Base-by-base conservation (phyloP, 2,113 vertebrate genomes). In the Oryzias curvinotus region DNA sequence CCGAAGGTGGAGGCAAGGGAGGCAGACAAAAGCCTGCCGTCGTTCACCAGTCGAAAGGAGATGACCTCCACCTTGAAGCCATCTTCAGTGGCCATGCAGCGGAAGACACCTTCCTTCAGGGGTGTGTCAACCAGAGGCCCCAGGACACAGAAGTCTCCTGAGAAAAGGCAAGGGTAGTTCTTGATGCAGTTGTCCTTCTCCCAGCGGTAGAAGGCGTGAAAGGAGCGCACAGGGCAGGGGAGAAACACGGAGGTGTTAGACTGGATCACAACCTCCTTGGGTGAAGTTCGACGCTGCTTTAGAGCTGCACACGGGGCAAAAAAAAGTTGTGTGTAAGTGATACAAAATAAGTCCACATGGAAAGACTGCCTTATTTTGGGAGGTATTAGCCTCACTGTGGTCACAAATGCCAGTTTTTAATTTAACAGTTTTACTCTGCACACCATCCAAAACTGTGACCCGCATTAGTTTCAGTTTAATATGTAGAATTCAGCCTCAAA, bases 181-280 rank as follows among this genome's bases (percentile, higher is more conserved):
- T 80, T 88, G 48, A 77, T 23, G 54, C 88, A 90, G 90, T 92
- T 88, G 65, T 93, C 93, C 56, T 90, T 92, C 68, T 92, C 90
- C 93, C 93, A 94, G 52, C 86, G 90, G 55, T 94, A 94, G 57
- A 77, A 84, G 58, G 93, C 93, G 8, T 92, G 93, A 71, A 92
- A 93, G 58, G 93, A 94, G 52, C 56, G 87, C 63, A 94, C 86
- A 0, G 92, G 93, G 76, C 93, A 94, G 0, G 93, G 93, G 2
- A 94, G 82, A 14, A 92, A 90, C 53, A 94, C 51, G 0, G 91
- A 80, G 18, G 88, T 88, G 36, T 91, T 90, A n/a, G 74, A 84
- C n/a, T 84, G 85, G 17, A 93, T 82, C 4, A 84, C 6, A 57
- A 94, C 89, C 28, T 90, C 89, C 54, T 75, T 90, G 10, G 92